phyloP scores from a whole-genome alignment of 2,888 invertebrate species.

The Thera obeliscata region DNA sequence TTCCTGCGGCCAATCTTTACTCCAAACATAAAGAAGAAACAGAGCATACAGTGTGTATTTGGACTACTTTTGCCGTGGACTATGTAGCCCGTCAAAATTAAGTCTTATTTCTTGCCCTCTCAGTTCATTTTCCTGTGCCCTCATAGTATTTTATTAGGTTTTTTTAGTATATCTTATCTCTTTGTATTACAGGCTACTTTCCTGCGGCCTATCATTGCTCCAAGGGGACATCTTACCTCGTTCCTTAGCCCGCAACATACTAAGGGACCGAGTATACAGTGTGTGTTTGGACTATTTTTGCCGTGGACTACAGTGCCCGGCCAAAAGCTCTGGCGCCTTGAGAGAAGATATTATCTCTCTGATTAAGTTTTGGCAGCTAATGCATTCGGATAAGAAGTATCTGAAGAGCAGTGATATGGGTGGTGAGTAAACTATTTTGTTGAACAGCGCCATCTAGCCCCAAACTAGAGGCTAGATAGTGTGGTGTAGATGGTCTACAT shows the following conservation, averaged over 20 bases:
- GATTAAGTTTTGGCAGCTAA: conserved; percentile 97
- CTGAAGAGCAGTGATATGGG: conserved; percentile 92
- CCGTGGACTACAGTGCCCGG: conserved; percentile 94
- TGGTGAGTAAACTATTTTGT: conserved; percentile 70
- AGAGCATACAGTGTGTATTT: conserved; percentile 97
- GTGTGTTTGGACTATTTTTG: conserved; percentile 98
- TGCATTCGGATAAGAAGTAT: conserved; percentile 97
- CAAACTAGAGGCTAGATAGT: too few species aligned
- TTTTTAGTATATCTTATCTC: conserved; percentile 43
- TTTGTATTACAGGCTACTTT: conserved; percentile 86
- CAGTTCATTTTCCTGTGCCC: conserved; percentile 94
- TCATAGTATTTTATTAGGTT: conserved; percentile 58
- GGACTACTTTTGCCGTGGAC: conserved; percentile 97
- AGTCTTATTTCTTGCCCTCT: conserved; percentile 23
- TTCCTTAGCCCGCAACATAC: conserved; percentile 94
- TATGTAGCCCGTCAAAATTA: conserved; percentile 61
- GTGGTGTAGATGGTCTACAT: too few species aligned
- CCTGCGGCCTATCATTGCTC: conserved; percentile 95
- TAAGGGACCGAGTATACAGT: conserved; percentile 97
- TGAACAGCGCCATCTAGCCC: too few species aligned
- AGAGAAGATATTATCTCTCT: conserved; percentile 95
- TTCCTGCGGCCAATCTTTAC: too few species aligned
- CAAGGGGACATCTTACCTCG: conserved; percentile 96
- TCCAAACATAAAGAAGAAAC: too few species aligned
- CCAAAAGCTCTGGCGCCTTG: conserved; percentile 90